Base-by-base conservation (phyloP, 2,797 vertebrate species). In the Enteromius thamalakanensis region DNA sequence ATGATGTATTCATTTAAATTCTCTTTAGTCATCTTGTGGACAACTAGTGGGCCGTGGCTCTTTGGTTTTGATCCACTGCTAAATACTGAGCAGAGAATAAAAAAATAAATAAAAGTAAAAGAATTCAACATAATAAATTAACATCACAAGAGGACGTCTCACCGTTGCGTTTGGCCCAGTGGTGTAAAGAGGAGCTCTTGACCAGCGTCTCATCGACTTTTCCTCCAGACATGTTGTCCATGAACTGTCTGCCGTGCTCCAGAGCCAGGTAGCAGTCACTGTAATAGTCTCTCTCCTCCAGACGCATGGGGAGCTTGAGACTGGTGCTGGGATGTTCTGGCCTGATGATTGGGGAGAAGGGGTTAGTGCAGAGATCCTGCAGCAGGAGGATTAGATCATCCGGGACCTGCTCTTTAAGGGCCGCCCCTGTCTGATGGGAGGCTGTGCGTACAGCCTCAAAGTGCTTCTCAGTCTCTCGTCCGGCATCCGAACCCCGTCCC, bases 181-280 rank as follows among this genome's bases (percentile, higher is more conserved):
- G 96, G 89, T 99, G 97, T 90, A 99, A 93, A 92, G 97, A 98
- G 81, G 98, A 97, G 92, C 95, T 97, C 92, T 97, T 98, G 82
- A 99, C 97, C 91, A 98, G 95, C 47, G 95, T 95, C 95, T 99
- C 97, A 71, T 99, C 98, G 88, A 99, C 97, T 88, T 98, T 99
- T 77, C 97, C 97, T 51, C 98, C 98, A 2, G 98, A 98, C 98
- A 99, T 99, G 94, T 99, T 99, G 94, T 99, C 98, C 98, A 99
- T 99, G 92, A 99, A 99, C 91, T 99, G 97, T 84, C 97, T 95
- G 55, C 98, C 98, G 21, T 98, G 97, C 90, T 99, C 98, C 93
- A 99, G 94, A 4, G 98, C 98, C 92, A 98, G 94, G 93, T 97
- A 98, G 93, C 98, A 99, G 93, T 99, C 98, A 83, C 95, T 97